Conservation (phyloP, 2,888 invertebrate species). For the Trachelus iudaicus region DNA sequence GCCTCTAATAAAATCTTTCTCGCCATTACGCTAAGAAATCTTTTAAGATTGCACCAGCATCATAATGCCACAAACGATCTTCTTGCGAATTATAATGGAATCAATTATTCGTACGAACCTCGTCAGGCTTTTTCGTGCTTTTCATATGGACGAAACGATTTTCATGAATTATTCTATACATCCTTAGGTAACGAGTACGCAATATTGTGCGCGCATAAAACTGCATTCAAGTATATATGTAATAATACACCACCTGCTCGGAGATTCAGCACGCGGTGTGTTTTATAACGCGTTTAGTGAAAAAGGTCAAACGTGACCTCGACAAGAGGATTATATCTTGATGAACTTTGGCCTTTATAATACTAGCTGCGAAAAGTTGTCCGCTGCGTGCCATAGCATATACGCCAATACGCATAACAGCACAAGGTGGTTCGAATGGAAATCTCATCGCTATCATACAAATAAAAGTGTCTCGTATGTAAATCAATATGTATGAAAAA, state of each 20-base stretch:
- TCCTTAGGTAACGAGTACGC: background rate
- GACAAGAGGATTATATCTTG: background rate
- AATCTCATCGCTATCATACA: background rate
- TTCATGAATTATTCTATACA: background rate
- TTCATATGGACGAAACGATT: background rate
- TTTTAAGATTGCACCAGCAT: no score
- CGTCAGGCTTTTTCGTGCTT: background rate
- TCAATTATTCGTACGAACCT: background rate
- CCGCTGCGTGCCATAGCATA: background rate
- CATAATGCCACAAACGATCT: no score
- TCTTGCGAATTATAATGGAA: no score
- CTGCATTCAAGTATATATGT: background rate
- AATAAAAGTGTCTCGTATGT: background rate
- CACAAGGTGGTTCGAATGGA: background rate
- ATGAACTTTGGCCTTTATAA: background rate
- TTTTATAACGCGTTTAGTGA: background rate
- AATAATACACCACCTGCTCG: background rate
- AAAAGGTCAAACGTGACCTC: background rate
- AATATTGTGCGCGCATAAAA: background rate
- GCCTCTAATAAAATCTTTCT: no score
- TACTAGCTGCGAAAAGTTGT: background rate
- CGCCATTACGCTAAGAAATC: no score
- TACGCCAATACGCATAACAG: no score
- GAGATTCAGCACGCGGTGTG: background rate
- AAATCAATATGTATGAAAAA: background rate